These are phyloP conservation scores for Taenaris catops DNA, from an alignment of 2,888 invertebrate species.

Conservation along the genomic window DNA sequence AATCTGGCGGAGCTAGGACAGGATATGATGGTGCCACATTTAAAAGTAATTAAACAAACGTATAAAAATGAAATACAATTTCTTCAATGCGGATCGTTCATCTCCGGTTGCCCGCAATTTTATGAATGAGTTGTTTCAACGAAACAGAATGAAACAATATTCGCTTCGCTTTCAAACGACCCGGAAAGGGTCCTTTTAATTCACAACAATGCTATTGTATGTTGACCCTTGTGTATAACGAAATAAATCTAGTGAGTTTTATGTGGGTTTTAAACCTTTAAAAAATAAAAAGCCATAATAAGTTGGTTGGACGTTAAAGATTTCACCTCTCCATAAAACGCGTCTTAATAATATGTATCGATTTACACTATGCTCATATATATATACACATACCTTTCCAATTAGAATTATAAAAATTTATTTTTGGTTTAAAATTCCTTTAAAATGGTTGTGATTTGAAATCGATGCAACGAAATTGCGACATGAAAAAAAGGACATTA, in stretches of 20 bases:
- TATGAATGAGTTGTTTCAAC: constrained; percentile 77
- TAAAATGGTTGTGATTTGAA: too few species aligned
- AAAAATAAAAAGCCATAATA: constrained; percentile 14
- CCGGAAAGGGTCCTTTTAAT: constrained; percentile 48
- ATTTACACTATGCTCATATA: constrained; percentile 27
- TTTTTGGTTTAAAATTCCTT: too few species aligned
- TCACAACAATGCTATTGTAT: constrained; percentile 22
- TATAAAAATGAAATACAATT: neutral
- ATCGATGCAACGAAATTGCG: too few species aligned
- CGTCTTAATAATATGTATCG: constrained; percentile 47
- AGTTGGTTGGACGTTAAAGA: constrained; percentile 40
- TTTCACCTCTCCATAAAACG: constrained; percentile 55
- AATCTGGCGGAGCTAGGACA: too few species aligned
- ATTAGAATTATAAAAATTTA: constrained; percentile 6
- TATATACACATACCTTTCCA: constrained; percentile 16
- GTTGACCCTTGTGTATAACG: neutral
- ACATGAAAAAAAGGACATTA: too few species aligned
- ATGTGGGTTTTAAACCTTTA: neutral
- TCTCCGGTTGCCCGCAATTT: constrained; percentile 67
- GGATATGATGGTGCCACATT: too few species aligned
- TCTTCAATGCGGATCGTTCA: constrained; percentile 1
- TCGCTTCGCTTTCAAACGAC: constrained; percentile 42
- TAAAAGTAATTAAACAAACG: neutral
- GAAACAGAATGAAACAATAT: constrained; percentile 72
- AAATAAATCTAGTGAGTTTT: neutral